Base-by-base conservation (phyloP, 2,888 invertebrate genomes). In the Neoitamus cyanurus region DNA sequence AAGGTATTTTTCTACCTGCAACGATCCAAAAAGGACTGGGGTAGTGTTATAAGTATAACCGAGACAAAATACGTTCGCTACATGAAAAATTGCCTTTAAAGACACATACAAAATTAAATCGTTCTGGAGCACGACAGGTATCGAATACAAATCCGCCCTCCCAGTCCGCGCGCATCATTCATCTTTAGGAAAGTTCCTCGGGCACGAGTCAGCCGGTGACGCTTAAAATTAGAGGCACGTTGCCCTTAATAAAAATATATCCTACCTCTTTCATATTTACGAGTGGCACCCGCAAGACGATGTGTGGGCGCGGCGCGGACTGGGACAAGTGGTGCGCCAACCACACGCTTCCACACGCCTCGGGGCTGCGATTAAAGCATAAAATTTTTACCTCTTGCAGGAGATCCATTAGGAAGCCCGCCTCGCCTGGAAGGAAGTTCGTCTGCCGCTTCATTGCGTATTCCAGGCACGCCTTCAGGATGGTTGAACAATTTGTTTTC, bases 1-100 rank as follows among this genome's bases (percentile, higher is more conserved):
- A 86, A 91, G 88, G 88, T 91, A 91, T 86, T 90, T 89, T 89
- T 90, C 90, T 87, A 91, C 89, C 91, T 91, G 88, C 83, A 88
- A 84, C 28, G 31, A 85, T 46, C 13, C 36, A 82, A n/a, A 37
- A 46, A 77, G 37, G 15, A 80, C 37, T 20, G 9, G 42, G 42
- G 48, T 70, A 70, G 7, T 70, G n/a, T 70, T 30, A 20, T 78
- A 48, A 85, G n/a, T 46, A 75, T 58, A 85, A 78, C 58, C 48
- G 58, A 84, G 68, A 77, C 73, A 80, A 80, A 58, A 58, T 80
- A 58, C 34, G 58, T n/a, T 20, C 13, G 58, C 48, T 37, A 69
- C 28, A 69, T 82, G 82, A 82, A 37, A 82, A 82, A 82, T 82
- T 30, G 37, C 42, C 31, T 77, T 42, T 68, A 68, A 84, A 75